Evolutionary conservation across 2,888 invertebrate species (phyloP).

Genomic region (Drosophila koepferae): DNA sequence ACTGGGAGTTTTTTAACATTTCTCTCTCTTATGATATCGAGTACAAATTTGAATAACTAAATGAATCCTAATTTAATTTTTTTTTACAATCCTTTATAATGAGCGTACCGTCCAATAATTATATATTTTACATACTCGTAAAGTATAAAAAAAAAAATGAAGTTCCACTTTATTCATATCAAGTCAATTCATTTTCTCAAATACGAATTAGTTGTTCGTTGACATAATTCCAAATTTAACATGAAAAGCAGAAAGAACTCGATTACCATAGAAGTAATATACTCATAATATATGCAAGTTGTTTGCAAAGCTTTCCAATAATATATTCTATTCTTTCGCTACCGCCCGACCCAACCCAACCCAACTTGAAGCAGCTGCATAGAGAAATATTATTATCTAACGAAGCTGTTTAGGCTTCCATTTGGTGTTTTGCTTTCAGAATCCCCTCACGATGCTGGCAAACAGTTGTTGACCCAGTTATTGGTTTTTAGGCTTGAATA

Average conservation of each 20-base stretch:
- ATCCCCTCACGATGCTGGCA: slow-evolving; percentile 35
- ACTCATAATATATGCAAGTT: too few relatives aligned
- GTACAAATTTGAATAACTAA: too few relatives aligned
- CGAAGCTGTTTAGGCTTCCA: not conserved
- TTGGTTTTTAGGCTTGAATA: slow-evolving; percentile 49
- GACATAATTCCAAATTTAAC: not conserved
- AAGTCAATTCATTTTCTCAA: not conserved
- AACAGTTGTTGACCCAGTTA: slow-evolving; percentile 63
- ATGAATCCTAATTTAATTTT: too few relatives aligned
- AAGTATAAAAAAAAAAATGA: too few relatives aligned
- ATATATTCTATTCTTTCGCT: slow-evolving; percentile 3
- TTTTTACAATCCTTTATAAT: too few relatives aligned
- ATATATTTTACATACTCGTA: too few relatives aligned
- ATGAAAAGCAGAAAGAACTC: not conserved
- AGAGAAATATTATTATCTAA: slow-evolving; percentile 21
- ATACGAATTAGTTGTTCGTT: not conserved
- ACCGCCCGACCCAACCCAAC: not conserved
- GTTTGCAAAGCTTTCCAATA: not conserved
- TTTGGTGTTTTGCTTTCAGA: slow-evolving; percentile 19
- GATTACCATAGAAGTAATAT: not conserved
- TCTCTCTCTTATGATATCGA: too few relatives aligned
- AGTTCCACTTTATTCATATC: too few relatives aligned
- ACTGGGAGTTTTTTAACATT: too few relatives aligned
- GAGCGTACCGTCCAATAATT: too few relatives aligned
- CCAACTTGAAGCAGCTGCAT: not conserved